A percentile compares a stretch with the other conserved stretches of the same genome.
phyloP scores from a whole-genome alignment of 1,140 invertebrate genomes.

The Drosophila kepulauana region DNA sequence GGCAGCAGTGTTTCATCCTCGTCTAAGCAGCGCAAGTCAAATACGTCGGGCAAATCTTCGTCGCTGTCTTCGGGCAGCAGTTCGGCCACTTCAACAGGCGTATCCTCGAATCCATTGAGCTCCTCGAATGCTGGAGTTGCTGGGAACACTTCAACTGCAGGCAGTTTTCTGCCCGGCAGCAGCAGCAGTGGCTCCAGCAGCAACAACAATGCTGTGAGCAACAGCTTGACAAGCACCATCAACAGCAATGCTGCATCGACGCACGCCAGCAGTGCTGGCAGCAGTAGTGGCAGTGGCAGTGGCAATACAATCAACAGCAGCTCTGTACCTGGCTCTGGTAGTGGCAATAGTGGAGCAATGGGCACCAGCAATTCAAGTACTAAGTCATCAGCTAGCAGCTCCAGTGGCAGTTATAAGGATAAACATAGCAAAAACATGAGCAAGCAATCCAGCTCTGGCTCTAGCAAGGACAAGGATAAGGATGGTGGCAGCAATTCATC shows the following conservation, averaged over 20 bases:
- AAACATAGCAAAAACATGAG: conserved; percentile 78
- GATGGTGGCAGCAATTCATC: conserved; percentile 71
- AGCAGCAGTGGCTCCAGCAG: conserved; percentile 21
- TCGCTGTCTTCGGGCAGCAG: conserved; percentile 54
- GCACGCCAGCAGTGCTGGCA: conserved; percentile 26
- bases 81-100: conserved; percentile 39
- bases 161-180: conserved; percentile 39
- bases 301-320: conserved; percentile 35
- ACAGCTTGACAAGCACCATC: conserved; percentile 18
- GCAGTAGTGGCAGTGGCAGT: conserved; percentile 36
- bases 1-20: conserved; percentile 64
- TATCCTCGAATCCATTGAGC: conserved; percentile 47
- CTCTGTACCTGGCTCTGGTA: conserved; percentile 12
- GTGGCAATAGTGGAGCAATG: conserved; percentile 11
- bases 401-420: conserved; percentile 72
- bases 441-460: conserved; percentile 68
- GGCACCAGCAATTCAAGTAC: conserved; percentile 37
- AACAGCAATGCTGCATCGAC: not conserved
- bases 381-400: conserved; percentile 56
- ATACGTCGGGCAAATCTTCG: conserved; percentile 66
- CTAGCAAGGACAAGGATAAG: conserved; percentile 82
- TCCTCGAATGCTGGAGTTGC: conserved; percentile 30
- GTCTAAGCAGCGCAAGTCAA: conserved; percentile 64
- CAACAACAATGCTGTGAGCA: conserved; percentile 44
- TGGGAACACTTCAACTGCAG: conserved; percentile 30